Conservation (phyloP, 2,797 vertebrate genomes). For the Staurois parvus region DNA sequence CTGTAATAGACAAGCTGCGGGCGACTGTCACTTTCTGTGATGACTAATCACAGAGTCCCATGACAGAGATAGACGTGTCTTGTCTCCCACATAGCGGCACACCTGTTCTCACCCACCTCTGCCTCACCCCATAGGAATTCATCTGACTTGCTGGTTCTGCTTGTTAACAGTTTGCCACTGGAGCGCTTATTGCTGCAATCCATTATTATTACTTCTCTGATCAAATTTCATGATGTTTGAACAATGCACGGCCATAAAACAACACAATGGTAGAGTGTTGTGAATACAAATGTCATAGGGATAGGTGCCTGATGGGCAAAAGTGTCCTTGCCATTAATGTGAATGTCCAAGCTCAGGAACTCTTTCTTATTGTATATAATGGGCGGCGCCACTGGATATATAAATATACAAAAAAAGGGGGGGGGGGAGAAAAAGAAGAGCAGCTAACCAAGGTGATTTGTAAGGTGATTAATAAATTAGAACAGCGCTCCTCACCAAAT, state of each 20-base stretch:
- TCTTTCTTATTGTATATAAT: too few relatives aligned
- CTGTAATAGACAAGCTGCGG: background rate
- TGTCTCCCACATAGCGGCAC: background rate
- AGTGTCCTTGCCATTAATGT: too few relatives aligned
- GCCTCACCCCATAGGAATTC: background rate
- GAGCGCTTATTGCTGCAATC: background rate
- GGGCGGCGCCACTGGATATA: too few relatives aligned
- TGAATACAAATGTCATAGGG: background rate
- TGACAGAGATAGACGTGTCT: constrained; percentile 26
- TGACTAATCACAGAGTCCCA: constrained; percentile 19
- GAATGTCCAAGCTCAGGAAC: too few relatives aligned
- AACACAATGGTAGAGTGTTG: background rate
- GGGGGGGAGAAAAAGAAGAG: too few relatives aligned
- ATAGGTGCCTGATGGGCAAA: background rate
- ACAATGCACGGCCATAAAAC: background rate
- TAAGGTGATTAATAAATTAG: too few relatives aligned
- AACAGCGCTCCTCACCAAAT: too few relatives aligned
- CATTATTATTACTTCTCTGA: background rate
- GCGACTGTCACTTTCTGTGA: constrained; percentile 10
- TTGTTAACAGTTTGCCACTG: too few relatives aligned
- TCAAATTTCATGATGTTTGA: background rate
- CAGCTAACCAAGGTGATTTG: too few relatives aligned
- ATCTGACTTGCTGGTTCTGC: background rate
- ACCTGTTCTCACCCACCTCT: background rate
- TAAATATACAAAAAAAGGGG: too few relatives aligned